These are phyloP conservation scores for Hiodon tergisus DNA, from an alignment of 2,113 vertebrate species.

Conservation along the genomic window DNA sequence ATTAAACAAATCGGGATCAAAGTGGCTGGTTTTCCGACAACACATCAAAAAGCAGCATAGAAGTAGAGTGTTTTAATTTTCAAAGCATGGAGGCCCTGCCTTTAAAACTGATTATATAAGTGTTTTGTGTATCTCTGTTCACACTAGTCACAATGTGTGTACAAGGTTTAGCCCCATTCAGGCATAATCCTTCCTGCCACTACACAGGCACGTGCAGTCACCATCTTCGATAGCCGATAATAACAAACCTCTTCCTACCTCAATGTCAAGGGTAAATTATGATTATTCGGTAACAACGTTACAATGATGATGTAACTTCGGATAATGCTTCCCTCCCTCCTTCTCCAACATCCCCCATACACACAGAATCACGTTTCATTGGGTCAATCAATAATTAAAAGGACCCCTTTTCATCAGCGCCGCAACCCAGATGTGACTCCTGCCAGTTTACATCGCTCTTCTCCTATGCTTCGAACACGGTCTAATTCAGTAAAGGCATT, in stretches of 20 bases:
- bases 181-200: neutral
- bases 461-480: constrained; percentile 22
- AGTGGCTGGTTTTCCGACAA: neutral
- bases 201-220: neutral
- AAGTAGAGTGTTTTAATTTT: neutral
- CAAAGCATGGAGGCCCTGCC: neutral
- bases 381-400: constrained; percentile 66
- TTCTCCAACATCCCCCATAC: neutral
- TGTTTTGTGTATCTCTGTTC: neutral
- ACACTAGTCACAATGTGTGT: neutral
- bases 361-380: constrained; percentile 52
- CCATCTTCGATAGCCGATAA: neutral
- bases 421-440: constrained; percentile 54
- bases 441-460: constrained; percentile 34
- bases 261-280: neutral
- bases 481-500: constrained; percentile 53
- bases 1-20: neutral
- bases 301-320: neutral
- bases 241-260: neutral
- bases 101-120: neutral
- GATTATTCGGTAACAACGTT: constrained; percentile 12
- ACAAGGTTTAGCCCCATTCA: neutral
- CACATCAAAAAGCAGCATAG: neutral
- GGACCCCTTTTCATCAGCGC: constrained; percentile 48
- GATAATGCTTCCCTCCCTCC: neutral